Conservation (phyloP, 2,797 vertebrate genomes). For the Limosa lapponica region DNA sequence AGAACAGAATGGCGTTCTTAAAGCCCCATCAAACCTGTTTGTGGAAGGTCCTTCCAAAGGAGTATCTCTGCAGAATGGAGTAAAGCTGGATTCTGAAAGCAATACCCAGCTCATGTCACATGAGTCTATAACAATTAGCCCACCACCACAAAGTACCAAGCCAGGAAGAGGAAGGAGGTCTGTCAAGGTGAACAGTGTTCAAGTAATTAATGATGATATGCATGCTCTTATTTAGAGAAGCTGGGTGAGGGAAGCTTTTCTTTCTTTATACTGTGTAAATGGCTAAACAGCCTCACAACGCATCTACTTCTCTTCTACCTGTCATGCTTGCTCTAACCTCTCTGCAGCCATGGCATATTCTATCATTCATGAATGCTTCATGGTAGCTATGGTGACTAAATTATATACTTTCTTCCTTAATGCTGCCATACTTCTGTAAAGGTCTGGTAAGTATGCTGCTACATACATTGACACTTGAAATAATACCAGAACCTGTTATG, state of each 20-base stretch:
- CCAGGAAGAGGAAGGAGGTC: slow-evolving; percentile 90
- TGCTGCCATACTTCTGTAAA: slow-evolving; percentile 83
- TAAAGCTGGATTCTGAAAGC: slow-evolving; percentile 78
- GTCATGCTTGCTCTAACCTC: neutral
- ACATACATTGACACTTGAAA: neutral
- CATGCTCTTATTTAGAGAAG: slow-evolving; percentile 59
- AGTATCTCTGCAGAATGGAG: slow-evolving; percentile 77
- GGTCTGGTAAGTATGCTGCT: slow-evolving; percentile 73
- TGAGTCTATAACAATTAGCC: slow-evolving; percentile 92
- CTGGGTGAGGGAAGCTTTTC: slow-evolving; percentile 45
- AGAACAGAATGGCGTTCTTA: slow-evolving; percentile 80
- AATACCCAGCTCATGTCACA: slow-evolving; percentile 74
- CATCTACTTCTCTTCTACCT: neutral
- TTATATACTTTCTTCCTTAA: slow-evolving; percentile 73
- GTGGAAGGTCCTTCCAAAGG: slow-evolving; percentile 79
- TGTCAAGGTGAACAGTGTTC: slow-evolving; percentile 89
- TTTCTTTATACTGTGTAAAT: neutral
- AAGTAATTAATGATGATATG: slow-evolving; percentile 54
- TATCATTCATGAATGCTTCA: slow-evolving; percentile 18
- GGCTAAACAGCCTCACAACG: neutral
- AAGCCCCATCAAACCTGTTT: slow-evolving; percentile 82
- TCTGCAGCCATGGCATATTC: neutral
- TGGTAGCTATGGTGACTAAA: slow-evolving; percentile 46
- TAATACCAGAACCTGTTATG: neutral
- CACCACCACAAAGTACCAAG: slow-evolving; percentile 93